Evolutionary conservation across 2,113 vertebrate species (phyloP).

Genomic region (Chaenogobius annularis): DNA sequence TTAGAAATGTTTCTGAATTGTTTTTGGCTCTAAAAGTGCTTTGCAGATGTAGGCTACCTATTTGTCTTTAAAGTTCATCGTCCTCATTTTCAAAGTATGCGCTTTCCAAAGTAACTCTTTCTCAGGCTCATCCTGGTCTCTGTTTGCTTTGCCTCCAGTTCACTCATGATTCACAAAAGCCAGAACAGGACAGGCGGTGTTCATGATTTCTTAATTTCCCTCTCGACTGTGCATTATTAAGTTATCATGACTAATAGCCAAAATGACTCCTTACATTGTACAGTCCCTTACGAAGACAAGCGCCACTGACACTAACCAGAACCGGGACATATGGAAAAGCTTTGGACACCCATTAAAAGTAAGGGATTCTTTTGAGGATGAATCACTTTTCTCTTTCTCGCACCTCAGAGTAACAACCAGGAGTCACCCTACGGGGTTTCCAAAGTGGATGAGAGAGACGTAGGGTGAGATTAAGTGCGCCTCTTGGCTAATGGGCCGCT

Average conservation of each 20-base stretch:
- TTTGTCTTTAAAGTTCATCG: not conserved
- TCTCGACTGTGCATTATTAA: constrained; percentile 6
- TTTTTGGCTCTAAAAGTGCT: too few relatives aligned
- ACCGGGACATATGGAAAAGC: constrained; percentile 52
- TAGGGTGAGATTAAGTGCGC: constrained; percentile 87
- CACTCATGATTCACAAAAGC: not conserved
- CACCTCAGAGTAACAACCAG: constrained; percentile 8
- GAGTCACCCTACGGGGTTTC: constrained; percentile 59
- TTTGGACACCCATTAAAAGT: constrained; percentile 38
- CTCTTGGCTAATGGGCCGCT: constrained; percentile 89
- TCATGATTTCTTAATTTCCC: constrained; percentile 8
- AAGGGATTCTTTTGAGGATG: constrained; percentile 22
- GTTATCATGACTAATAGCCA: constrained; percentile 6
- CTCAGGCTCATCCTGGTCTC: not conserved
- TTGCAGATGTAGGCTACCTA: too few relatives aligned
- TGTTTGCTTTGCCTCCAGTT: constrained; percentile 3
- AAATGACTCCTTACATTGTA: constrained; percentile 4
- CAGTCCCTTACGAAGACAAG: constrained; percentile 20
- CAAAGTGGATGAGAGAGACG: constrained; percentile 77
- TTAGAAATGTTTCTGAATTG: too few relatives aligned
- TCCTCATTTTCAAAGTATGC: not conserved
- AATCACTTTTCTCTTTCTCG: not conserved
- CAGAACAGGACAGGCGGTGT: not conserved
- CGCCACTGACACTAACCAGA: constrained; percentile 34
- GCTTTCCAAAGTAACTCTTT: not conserved